Percentiles rank a stretch among this genome's conserved stretches.
phyloP scores from a whole-genome alignment of 1,140 invertebrate genomes.

The Trichonephila inaurata region DNA sequence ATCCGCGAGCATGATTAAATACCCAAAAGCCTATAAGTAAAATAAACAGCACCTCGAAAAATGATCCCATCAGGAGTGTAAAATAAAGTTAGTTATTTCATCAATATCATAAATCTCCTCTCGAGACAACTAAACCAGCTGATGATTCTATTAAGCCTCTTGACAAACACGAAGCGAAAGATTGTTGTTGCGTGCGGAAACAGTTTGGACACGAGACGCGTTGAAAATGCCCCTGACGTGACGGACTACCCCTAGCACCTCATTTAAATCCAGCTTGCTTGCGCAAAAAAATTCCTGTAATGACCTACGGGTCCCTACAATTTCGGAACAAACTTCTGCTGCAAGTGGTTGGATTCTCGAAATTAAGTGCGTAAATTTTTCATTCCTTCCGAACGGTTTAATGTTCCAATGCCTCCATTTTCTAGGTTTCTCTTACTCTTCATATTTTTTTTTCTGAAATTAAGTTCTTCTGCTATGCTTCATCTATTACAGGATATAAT shows the following conservation, averaged over 20 bases:
- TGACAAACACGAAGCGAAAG: background rate
- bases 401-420: slow-evolving; percentile 11
- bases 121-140: background rate
- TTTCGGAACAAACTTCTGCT: background rate
- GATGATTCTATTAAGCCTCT: background rate
- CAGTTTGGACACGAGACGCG: background rate
- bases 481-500: background rate
- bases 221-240: background rate
- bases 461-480: background rate
- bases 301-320: background rate
- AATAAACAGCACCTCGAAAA: too few species aligned
- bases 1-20: too few species aligned
- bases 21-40: too few species aligned
- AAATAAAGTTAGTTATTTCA: slow-evolving; percentile 5
- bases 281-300: slow-evolving; percentile 39
- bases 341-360: background rate
- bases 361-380: slow-evolving; percentile 18
- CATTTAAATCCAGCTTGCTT: slow-evolving; percentile 29
- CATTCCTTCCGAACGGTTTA: background rate
- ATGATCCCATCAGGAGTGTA: background rate
- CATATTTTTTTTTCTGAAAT: slow-evolving; percentile 8
- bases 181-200: slow-evolving; percentile 9
- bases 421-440: background rate
- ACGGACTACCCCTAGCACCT: slow-evolving; percentile 16
- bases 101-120: slow-evolving; percentile 2